Conservation (phyloP, 2,113 vertebrate species). For the Laterallus jamaicensis region DNA sequence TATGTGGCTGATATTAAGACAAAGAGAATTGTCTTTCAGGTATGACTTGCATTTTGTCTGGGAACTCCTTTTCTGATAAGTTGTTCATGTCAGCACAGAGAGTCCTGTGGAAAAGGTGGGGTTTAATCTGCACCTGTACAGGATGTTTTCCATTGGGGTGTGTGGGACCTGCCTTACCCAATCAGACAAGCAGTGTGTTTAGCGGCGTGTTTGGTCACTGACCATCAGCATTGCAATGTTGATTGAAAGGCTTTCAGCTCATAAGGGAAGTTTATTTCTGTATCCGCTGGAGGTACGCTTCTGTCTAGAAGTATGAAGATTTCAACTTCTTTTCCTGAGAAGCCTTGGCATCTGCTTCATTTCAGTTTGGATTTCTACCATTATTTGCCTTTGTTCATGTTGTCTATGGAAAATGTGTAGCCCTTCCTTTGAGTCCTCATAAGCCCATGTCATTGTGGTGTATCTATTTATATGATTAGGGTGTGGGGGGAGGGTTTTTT, state of each 20-base stretch:
- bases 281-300: neutral
- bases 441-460: neutral
- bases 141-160: neutral
- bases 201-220: neutral
- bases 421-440: neutral
- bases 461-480: conserved; percentile 31
- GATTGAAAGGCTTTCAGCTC: neutral
- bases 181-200: neutral
- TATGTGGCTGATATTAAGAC: neutral
- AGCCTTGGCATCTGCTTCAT: neutral
- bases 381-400: neutral
- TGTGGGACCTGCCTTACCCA: neutral
- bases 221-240: neutral
- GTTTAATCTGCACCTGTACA: neutral
- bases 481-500: neutral
- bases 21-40: neutral
- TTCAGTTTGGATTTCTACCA: neutral
- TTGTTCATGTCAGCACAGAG: neutral
- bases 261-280: neutral
- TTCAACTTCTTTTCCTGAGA: neutral
- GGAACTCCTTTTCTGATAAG: neutral
- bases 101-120: neutral
- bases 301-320: neutral
- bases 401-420: neutral
- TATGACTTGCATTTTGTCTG: neutral